Evolutionary conservation across 2,113 vertebrate species (phyloP), one percentile per base, ranked within the genome.

Genomic region (Corythoichthys intestinalis): DNA sequence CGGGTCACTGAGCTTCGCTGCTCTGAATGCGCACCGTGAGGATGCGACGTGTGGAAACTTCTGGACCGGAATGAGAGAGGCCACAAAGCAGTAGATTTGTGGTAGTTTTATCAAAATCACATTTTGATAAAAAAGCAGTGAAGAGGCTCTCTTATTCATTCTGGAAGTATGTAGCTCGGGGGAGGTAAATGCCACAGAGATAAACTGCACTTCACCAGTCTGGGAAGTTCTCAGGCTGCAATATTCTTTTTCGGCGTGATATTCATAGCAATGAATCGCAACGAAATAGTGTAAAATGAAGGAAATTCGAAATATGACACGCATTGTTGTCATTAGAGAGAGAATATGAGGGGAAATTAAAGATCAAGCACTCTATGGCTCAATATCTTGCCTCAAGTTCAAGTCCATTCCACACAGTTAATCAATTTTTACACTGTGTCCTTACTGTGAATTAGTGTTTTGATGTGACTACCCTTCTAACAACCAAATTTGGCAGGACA

Each of bases 251-350:
- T 60, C 34, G 67, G 56, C 9, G 4, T 44, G 41, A 56, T 8
- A 44, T 44, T 44, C 6, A 8, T 8, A 44, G 6, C 41, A 5
- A 44, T 5, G 41, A 44, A 44, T 44, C 41, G 41, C 41, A 44
- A 6, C 41, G 6, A 44, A 7, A 44, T 44, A 53, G 58, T 50
- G 13, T 4, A 50, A 13, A 50, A 28, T 63, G 56, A 68, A 69
- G 65, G 68, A 56, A 50, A 75, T 37, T 35, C 80, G 79, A 77
- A 74, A 76, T 67, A 81, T 47, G 77, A 58, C 78, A 66, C 6
- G 67, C 46, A 0, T 50, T 13, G 48, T 50, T 50, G 14, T 50
- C 48, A 50, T 50, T 15, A 13, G 48, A 44, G 48, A 50, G 1
- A 15, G 48, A 4, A 12, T 50, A 4, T 15, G 14, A 5, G 48